Conservation (phyloP, 2,113 vertebrate species). For the Hyperopisus bebe region DNA sequence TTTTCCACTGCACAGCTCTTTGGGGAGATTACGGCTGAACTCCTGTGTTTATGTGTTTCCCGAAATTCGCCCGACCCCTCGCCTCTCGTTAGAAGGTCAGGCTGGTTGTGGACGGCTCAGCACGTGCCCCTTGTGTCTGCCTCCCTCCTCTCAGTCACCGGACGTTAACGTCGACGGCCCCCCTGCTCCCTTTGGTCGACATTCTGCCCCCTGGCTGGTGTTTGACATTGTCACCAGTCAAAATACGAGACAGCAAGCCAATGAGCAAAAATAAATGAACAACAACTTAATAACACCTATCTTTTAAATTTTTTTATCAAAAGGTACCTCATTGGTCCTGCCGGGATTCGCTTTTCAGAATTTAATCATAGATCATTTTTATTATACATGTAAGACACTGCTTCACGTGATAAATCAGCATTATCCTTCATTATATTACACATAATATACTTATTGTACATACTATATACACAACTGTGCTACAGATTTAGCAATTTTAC, state of each 20-base stretch:
- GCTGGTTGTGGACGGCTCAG: background rate
- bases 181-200: background rate
- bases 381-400: background rate
- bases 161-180: background rate
- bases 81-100: constrained; percentile 45
- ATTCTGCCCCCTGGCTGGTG: background rate
- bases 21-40: constrained; percentile 45
- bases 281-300: background rate
- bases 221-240: background rate
- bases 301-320: background rate
- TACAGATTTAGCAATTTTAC: background rate
- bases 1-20: constrained; percentile 43
- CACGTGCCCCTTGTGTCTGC: background rate
- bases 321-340: background rate
- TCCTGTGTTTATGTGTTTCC: constrained; percentile 54
- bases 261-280: background rate
- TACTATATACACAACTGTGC: background rate
- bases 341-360: background rate
- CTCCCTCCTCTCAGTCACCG: background rate
- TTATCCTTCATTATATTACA: background rate
- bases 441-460: background rate
- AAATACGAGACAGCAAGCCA: background rate
- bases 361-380: background rate
- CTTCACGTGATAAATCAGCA: background rate
- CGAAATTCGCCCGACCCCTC: constrained; percentile 44